Percentiles rank a stretch among this genome's conserved stretches.
phyloP scores from a whole-genome alignment of 2,888 invertebrate species.

The Laspeyria flexula region DNA sequence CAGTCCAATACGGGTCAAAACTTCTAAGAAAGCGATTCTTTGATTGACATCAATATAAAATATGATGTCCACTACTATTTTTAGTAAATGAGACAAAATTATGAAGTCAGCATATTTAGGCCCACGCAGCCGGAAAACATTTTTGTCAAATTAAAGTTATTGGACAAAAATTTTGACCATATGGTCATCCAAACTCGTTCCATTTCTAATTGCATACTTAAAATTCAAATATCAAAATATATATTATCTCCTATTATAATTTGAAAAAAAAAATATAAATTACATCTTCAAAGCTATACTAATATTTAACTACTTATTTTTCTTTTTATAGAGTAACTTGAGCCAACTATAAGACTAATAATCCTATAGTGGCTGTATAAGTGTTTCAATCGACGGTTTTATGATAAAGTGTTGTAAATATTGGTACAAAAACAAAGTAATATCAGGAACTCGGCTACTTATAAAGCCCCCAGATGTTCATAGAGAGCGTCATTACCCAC shows the following conservation, averaged over 20 bases:
- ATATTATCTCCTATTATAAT: no score
- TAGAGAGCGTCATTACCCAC: conserved; percentile 34
- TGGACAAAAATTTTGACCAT: conserved; percentile 18
- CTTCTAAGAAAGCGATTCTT: no score
- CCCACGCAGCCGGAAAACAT: conserved; percentile 41
- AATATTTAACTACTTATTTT: conserved; percentile 21
- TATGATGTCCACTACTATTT: conserved; percentile 20
- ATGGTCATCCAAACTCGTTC: conserved; percentile 24
- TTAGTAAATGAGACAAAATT: conserved; percentile 35
- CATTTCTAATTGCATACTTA: conserved; percentile 31
- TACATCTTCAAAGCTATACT: no score
- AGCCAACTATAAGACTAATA: conserved; percentile 22
- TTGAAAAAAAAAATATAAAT: no score
- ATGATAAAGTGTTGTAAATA: no score
- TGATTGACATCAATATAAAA: conserved; percentile 27
- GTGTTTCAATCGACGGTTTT: conserved; percentile 19
- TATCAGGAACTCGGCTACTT: conserved; percentile 25
- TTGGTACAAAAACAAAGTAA: conserved; percentile 17
- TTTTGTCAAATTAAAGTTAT: conserved; percentile 24
- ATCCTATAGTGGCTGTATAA: no score
- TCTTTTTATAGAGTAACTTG: no score
- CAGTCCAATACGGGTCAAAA: no score
- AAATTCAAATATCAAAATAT: no score
- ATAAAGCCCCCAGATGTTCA: conserved; percentile 35
- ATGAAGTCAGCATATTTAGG: conserved; percentile 23